Evolutionary conservation across 2,888 invertebrate genomes (phyloP).

Genomic region (Ctenicera cuprea): DNA sequence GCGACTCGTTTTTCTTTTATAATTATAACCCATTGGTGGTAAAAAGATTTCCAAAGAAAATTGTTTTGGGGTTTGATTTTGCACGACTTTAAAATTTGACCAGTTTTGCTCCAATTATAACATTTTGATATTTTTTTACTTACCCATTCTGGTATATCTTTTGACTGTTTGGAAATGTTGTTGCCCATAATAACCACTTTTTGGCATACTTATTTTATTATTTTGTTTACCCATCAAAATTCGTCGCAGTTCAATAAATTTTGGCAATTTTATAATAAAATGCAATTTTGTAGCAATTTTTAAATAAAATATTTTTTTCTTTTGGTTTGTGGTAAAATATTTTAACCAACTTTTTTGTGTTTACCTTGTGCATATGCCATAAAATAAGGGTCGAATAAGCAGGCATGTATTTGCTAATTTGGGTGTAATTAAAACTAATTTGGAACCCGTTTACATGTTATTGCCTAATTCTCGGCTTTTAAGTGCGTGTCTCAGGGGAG

Average conservation of each 20-base stretch:
- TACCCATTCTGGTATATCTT: too few species aligned
- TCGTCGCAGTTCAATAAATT: too few species aligned
- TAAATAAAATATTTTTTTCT: not conserved
- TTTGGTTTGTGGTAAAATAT: too few species aligned
- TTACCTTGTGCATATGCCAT: not conserved
- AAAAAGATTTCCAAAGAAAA: too few species aligned
- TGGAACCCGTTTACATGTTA: slow-evolving; percentile 12
- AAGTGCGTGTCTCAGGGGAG: not conserved
- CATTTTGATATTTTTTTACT: too few species aligned
- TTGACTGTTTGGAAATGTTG: too few species aligned
- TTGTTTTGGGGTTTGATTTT: not conserved
- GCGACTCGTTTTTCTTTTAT: slow-evolving; percentile 45
- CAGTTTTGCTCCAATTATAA: too few species aligned
- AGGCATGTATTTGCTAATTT: slow-evolving; percentile 19
- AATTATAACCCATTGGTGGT: not conserved
- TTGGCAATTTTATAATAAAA: too few species aligned
- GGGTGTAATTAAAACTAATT: slow-evolving; percentile 17
- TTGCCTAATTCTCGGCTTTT: not conserved
- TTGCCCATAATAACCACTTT: too few species aligned
- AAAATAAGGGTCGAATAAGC: slow-evolving; percentile 9
- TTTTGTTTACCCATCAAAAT: too few species aligned
- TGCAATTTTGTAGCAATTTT: too few species aligned
- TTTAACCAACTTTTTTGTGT: not conserved
- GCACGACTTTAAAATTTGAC: not conserved
- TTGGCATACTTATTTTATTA: too few species aligned